These are phyloP conservation scores for Myotis yumanensis DNA, from an alignment of 2,113 vertebrate genomes.

Conservation along the genomic window DNA sequence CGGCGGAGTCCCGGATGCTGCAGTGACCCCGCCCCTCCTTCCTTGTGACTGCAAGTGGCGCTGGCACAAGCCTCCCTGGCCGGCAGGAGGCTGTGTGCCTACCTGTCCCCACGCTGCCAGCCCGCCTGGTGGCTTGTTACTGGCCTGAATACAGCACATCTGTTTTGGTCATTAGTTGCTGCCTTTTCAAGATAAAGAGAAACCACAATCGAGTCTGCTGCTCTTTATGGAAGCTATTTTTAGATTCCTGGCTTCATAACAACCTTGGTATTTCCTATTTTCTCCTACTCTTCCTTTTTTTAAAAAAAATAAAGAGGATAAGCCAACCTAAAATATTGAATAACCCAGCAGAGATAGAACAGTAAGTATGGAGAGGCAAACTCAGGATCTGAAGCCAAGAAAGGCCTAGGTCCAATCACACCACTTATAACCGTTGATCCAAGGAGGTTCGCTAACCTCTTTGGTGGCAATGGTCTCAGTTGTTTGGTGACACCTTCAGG, in stretches of 20 bases:
- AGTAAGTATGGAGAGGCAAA: rapidly evolving
- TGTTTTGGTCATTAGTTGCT: neutral
- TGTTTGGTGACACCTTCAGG: neutral
- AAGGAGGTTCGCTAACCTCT: neutral
- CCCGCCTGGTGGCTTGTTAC: neutral
- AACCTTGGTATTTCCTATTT: constrained; percentile 57
- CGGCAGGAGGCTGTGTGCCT: rapidly evolving
- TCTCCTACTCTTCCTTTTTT: neutral
- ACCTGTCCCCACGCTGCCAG: rapidly evolving
- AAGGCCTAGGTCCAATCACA: neutral
- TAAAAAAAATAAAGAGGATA: neutral
- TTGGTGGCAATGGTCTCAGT: too few species aligned
- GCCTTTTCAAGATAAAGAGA: constrained; percentile 44
- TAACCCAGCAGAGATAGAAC: neutral
- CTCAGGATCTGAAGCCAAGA: neutral
- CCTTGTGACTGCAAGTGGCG: neutral
- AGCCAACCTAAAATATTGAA: neutral
- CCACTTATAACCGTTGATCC: too few species aligned
- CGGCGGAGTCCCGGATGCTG: neutral
- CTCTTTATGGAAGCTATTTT: constrained; percentile 48
- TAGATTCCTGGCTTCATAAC: constrained; percentile 58
- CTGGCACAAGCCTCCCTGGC: neutral
- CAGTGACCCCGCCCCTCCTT: neutral
- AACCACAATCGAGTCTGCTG: neutral
- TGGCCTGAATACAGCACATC: neutral